Percentiles rank a stretch among this genome's conserved stretches.
These are phyloP conservation scores for Melitaea cinxia DNA, from an alignment of 1,140 invertebrate genomes.

Conservation along the genomic window DNA sequence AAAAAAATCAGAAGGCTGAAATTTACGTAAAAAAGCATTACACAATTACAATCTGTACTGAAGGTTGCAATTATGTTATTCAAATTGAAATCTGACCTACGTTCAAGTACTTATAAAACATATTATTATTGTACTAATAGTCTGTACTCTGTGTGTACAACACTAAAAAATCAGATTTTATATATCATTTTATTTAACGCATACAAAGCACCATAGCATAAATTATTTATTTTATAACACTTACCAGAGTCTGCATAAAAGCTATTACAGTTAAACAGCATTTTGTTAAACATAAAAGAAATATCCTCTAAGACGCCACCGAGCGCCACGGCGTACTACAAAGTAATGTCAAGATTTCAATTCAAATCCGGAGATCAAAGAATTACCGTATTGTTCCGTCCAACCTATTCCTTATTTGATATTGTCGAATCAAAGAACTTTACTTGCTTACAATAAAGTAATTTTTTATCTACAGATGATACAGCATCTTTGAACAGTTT, in stretches of 20 bases:
- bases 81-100: too few relatives aligned
- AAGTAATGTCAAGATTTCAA: constrained; percentile 42
- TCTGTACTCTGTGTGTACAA: too few relatives aligned
- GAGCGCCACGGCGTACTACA: constrained; percentile 31
- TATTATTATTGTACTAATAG: too few relatives aligned
- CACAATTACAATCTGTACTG: too few relatives aligned
- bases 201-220: neutral
- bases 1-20: too few relatives aligned
- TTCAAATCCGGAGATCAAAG: constrained; percentile 42
- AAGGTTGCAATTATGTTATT: too few relatives aligned
- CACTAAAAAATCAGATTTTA: too few relatives aligned
- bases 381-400: constrained; percentile 40
- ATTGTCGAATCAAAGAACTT: constrained; percentile 34
- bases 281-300: neutral
- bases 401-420: constrained; percentile 36
- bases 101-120: too few relatives aligned
- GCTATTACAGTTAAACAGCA: neutral
- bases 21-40: too few relatives aligned
- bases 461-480: constrained; percentile 26
- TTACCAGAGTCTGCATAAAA: too few relatives aligned
- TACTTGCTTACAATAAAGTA: constrained; percentile 37
- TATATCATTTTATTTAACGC: too few relatives aligned
- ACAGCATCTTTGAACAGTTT: constrained; percentile 16
- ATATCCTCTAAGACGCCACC: constrained; percentile 3
- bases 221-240: neutral